Conservation (phyloP, 1,140 invertebrate species). For the Probaryconus sp. region DNA sequence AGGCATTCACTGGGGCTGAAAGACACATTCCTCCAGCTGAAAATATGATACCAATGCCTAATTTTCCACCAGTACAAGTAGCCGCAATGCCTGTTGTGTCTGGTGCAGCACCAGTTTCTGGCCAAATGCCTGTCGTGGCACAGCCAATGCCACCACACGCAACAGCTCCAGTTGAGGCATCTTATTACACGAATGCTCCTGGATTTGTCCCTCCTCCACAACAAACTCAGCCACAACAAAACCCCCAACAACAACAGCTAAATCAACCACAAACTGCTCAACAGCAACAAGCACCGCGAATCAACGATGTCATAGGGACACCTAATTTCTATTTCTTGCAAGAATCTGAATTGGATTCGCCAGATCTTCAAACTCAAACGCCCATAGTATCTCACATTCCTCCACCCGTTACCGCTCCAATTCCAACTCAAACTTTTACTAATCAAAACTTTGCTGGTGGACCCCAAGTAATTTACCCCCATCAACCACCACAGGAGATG, state of each 20-base stretch:
- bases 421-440: slow-evolving; percentile 87
- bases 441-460: slow-evolving; percentile 84
- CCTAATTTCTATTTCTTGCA: slow-evolving; percentile 87
- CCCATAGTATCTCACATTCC: slow-evolving; percentile 77
- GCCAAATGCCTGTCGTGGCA: slow-evolving; percentile 70
- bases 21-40: slow-evolving; percentile 74
- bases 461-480: slow-evolving; percentile 74
- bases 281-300: slow-evolving; percentile 80
- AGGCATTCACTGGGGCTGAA: slow-evolving; percentile 69
- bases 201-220: slow-evolving; percentile 67
- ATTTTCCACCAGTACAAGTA: slow-evolving; percentile 70
- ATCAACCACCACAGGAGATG: slow-evolving; percentile 71
- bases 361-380: slow-evolving; percentile 76
- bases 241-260: slow-evolving; percentile 65
- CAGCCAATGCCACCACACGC: slow-evolving; percentile 70
- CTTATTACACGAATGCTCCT: slow-evolving; percentile 71
- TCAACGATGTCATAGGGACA: slow-evolving; percentile 85
- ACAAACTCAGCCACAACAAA: slow-evolving; percentile 44
- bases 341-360: slow-evolving; percentile 87
- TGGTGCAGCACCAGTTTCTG: slow-evolving; percentile 70
- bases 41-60: slow-evolving; percentile 68
- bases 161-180: slow-evolving; percentile 67
- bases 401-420: slow-evolving; percentile 80
- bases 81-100: slow-evolving; percentile 70
- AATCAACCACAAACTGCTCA: slow-evolving; percentile 51